Percentiles rank a stretch among this genome's conserved stretches.
Conservation (phyloP, 2,888 invertebrate species). For the Seira sanloemensis region DNA sequence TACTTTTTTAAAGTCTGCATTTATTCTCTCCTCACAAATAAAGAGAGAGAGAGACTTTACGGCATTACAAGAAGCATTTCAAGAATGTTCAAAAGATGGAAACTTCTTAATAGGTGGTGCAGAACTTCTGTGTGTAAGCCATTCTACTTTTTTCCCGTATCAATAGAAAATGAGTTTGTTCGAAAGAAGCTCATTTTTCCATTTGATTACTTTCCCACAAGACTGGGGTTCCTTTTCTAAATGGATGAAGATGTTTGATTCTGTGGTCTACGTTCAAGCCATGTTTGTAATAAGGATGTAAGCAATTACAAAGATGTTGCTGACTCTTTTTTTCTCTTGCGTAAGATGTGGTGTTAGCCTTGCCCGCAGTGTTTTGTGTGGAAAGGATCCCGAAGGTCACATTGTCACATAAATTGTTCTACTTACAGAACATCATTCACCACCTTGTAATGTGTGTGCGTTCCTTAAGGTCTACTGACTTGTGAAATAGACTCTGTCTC, state of each 20-base stretch:
- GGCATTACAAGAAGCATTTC: constrained; percentile 29
- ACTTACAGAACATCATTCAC: too few species aligned
- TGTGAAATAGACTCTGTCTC: too few species aligned
- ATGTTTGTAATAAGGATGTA: background rate
- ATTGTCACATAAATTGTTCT: too few species aligned
- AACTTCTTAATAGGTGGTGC: background rate
- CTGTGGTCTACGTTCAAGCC: background rate
- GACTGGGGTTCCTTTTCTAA: background rate
- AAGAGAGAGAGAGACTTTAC: constrained; percentile 5
- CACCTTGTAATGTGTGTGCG: too few species aligned
- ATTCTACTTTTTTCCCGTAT: background rate
- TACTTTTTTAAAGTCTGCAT: background rate
- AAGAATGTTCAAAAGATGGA: constrained; percentile 37
- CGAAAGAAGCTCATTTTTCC: background rate
- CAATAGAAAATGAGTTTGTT: background rate
- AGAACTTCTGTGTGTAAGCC: background rate
- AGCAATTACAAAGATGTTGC: constrained; percentile 46
- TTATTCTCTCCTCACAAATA: background rate
- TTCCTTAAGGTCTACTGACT: too few species aligned
- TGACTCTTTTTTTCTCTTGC: constrained; percentile 38
- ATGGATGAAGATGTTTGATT: constrained; percentile 6
- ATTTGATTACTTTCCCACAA: background rate
- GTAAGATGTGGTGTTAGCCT: background rate
- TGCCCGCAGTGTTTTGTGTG: background rate
- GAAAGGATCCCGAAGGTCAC: constrained; percentile 45